Percentiles rank a stretch among this genome's conserved stretches.
phyloP scores from a whole-genome alignment of 2,888 invertebrate species.

The Exocentrus adspersus region DNA sequence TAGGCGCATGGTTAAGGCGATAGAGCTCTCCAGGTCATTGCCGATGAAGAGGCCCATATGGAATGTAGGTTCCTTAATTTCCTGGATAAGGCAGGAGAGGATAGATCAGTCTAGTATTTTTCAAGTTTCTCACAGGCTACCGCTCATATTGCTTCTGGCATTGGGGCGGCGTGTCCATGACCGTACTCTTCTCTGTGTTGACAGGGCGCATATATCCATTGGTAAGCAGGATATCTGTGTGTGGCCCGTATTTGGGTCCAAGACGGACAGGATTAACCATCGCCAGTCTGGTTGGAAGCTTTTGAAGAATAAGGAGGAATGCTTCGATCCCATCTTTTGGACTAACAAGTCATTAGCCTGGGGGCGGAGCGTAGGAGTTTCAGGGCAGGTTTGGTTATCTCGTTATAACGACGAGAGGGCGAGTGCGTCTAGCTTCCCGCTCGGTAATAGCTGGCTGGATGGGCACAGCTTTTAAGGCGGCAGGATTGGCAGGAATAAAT shows the following conservation, averaged over 20 bases:
- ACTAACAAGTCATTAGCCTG: constrained; percentile 15
- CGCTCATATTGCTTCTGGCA: constrained; percentile 37
- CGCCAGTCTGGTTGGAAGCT: constrained; percentile 38
- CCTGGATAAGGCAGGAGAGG: constrained; percentile 8
- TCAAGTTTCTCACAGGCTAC: constrained; percentile 27
- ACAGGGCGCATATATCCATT: background rate
- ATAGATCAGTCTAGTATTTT: constrained; percentile 18
- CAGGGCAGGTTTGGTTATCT: constrained; percentile 1
- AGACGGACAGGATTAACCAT: constrained; percentile 37
- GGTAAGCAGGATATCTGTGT: constrained; percentile 32
- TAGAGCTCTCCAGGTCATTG: constrained; percentile 49
- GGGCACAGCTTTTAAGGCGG: constrained; percentile 20
- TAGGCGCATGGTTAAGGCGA: too few relatives aligned
- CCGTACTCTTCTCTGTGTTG: constrained; percentile 35
- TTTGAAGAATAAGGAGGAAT: constrained; percentile 2
- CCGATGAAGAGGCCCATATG: constrained; percentile 22
- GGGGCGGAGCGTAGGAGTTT: constrained; percentile 12
- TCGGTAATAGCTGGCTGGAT: constrained; percentile 35
- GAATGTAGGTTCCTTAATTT: constrained; percentile 17
- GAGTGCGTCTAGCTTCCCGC: constrained; percentile 27
- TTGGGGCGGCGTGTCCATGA: constrained; percentile 46
- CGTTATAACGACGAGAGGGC: constrained; percentile 37
- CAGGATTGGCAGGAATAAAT: background rate
- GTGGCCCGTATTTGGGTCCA: constrained; percentile 46
- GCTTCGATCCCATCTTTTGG: constrained; percentile 32